These are phyloP conservation scores for Siphamia tubifer DNA, from an alignment of 2,113 vertebrate species.

Conservation along the genomic window DNA sequence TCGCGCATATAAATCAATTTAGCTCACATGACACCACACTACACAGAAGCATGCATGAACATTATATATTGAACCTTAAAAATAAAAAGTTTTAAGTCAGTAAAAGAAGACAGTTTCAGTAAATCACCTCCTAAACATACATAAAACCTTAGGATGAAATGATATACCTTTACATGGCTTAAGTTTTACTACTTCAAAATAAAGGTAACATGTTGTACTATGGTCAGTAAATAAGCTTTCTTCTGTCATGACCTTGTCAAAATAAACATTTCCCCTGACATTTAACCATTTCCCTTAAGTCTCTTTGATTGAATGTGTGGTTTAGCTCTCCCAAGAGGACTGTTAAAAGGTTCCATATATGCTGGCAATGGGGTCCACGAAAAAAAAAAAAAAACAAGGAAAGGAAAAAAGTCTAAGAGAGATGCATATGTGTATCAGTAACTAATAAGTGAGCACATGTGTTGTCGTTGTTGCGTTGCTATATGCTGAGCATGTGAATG, in stretches of 20 bases:
- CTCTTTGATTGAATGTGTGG: conserved; percentile 69
- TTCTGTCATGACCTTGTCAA: conserved; percentile 70
- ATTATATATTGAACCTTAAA: no score
- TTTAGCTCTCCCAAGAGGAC: conserved; percentile 66
- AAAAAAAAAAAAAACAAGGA: background rate
- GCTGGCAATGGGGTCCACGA: background rate
- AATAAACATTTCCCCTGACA: conserved; percentile 63
- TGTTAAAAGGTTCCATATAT: conserved; percentile 50
- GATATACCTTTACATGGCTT: background rate
- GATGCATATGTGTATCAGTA: conserved; percentile 27
- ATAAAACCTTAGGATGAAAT: conserved; percentile 23
- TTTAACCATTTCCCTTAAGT: conserved; percentile 54
- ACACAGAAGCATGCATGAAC: no score
- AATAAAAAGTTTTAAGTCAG: conserved; percentile 1
- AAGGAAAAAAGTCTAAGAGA: conserved; percentile 3
- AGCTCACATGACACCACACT: no score
- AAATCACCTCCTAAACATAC: conserved; percentile 18
- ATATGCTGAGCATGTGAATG: conserved; percentile 57
- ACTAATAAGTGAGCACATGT: conserved; percentile 54
- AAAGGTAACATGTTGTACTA: conserved; percentile 32
- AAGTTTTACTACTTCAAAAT: conserved; percentile 43
- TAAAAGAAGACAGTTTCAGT: background rate
- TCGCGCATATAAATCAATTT: no score
- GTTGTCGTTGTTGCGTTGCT: conserved; percentile 33
- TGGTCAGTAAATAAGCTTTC: conserved; percentile 56